phyloP scores from a whole-genome alignment of 2,113 vertebrate species.

The Equus quagga region DNA sequence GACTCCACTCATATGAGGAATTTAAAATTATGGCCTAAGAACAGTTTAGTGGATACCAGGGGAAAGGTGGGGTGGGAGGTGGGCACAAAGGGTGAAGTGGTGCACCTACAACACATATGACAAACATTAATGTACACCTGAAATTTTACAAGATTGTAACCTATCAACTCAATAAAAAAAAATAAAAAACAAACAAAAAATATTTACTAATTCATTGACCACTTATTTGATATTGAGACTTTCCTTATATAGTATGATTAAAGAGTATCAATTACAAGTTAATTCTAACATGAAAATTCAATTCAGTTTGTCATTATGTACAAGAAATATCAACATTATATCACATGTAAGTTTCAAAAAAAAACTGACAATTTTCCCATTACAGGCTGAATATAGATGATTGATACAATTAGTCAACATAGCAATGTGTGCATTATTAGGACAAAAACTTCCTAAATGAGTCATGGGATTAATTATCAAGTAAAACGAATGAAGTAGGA shows the following conservation, averaged over 20 bases:
- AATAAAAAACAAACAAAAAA: too few species aligned
- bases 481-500: conserved; percentile 16
- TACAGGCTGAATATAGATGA: conserved; percentile 12
- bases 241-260: conserved; percentile 17
- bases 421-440: conserved; percentile 8
- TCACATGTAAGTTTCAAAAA: conserved; percentile 37
- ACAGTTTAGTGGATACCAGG: too few species aligned
- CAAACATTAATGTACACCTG: too few species aligned
- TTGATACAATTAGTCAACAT: conserved; percentile 48
- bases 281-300: conserved; percentile 54
- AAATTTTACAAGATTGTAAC: too few species aligned
- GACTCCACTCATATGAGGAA: too few species aligned
- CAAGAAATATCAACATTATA: conserved; percentile 31
- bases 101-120: too few species aligned
- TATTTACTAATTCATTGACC: not conserved
- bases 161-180: too few species aligned
- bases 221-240: conserved; percentile 37
- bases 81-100: too few species aligned
- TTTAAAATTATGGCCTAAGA: too few species aligned
- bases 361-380: not conserved
- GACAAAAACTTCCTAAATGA: conserved; percentile 1
- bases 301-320: not conserved
- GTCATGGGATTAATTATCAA: not conserved
- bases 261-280: conserved; percentile 28
- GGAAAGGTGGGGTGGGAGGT: too few species aligned